Base-by-base conservation (phyloP, 2,113 vertebrate genomes). In the Dipodomys merriami region DNA sequence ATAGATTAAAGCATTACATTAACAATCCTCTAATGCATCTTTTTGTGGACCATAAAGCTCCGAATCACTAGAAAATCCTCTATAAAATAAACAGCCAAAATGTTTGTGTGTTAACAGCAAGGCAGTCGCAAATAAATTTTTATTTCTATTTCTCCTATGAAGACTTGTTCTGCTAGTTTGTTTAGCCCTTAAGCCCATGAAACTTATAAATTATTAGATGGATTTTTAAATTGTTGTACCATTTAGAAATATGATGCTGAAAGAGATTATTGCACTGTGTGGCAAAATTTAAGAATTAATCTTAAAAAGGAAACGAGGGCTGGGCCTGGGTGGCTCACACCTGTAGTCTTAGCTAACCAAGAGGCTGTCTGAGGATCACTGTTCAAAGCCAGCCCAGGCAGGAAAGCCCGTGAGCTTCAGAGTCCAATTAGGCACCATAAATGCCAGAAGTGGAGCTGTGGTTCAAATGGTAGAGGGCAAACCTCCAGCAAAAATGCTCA, bases 11-110 rank as follows among this genome's bases (percentile, higher is more conserved):
- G 13, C 60, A 86, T 93, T 91, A 44, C n/a, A n/a, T 89, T 96
- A 91, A 4, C 83, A 85, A 20, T 94, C 19, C 16, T 80, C 39
- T 92, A 44, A 62, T 95, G 76, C 1, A 81, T 92, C 82, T 10
- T 96, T 95, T 74, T 76, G 53, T 91, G 35, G 0, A 62, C 62
- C 46, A 87, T 96, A 71, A 96, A 78, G 19, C 35, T 91, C 86
- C 91, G 94, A 96, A 71, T 92, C 60, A 9, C 2, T 44, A 94
- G 62, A 92, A 96, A 95, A 92, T 90, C 49, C 95, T 46, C 62
- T 90, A 46, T 90, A 93, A 96, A 96, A 96, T 33, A 53, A 5
- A 94, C 53, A 73, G 71, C 80, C 69, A 86, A 67, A 86, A 39
- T 94, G 25, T 88, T 88, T 81, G n/a, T 3, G 2, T 87, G 71